Base-by-base conservation (phyloP, 2,113 vertebrate species). In the Gulo gulo region DNA sequence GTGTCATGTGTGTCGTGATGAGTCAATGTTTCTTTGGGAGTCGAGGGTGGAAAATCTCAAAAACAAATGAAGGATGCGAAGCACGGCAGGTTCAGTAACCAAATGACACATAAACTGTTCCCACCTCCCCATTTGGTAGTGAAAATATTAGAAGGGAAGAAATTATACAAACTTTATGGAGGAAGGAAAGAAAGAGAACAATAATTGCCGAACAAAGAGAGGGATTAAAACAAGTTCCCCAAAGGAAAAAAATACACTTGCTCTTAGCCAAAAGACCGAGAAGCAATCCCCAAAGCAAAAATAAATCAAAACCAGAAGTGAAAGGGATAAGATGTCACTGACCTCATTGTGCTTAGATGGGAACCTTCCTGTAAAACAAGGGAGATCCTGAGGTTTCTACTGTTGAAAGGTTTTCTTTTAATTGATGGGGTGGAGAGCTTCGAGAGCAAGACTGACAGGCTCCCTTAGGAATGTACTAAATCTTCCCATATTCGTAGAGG, bases 11-110 rank as follows among this genome's bases (percentile, higher is more conserved):
- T 47, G 1, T 67, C 20, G 31, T 23, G 34, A 76, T 96, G 91
- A 98, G 47, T 97, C 90, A 90, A 8, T 74, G 4, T 86, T 86
- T 96, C 95, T 92, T 57, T 92, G 88, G 84, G 93, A 76, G 74
- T 0, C 12, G n/a, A 84, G 50, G 34, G 12, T 29, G 15, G 90
- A 81, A 91, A 80, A 63, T 26, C 42, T 93, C 85, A 47, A 59
- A 84, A 94, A 81, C 50, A 59, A 59, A 80, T 24, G 39, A 31
- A 79, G 59, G 4, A 88, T 94, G 45, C n/a, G 2, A 81, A 81
- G 45, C 16, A 29, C 23, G 84, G 88, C 87, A 78, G 50, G 69
- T 74, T 39, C 20, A 67, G 78, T 16, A 47, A 11, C 76, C 92
- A 91, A 59, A 76, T 71, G 59, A 82, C 20, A 16, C 15, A 1